phyloP scores from a whole-genome alignment of 2,113 vertebrate species.

The Dinomys branickii region DNA sequence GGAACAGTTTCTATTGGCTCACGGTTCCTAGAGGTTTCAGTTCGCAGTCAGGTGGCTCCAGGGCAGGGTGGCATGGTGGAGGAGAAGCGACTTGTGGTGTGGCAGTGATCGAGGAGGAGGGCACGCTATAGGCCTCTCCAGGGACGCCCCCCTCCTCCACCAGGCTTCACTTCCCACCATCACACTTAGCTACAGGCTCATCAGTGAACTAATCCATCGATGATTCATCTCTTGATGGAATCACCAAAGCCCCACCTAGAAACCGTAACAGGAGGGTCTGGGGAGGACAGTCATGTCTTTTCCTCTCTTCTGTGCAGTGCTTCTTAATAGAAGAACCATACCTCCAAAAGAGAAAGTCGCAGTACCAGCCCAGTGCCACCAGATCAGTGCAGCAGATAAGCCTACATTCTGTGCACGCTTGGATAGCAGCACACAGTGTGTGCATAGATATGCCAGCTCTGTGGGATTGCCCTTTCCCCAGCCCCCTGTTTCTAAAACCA shows the following conservation, averaged over 20 bases:
- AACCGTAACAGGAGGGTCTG: background rate
- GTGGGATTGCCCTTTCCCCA: too few species aligned
- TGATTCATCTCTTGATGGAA: background rate
- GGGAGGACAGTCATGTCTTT: background rate
- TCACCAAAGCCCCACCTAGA: too few species aligned
- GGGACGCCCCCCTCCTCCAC: background rate
- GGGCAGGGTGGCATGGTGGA: background rate
- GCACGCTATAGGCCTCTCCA: background rate
- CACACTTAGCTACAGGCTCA: background rate
- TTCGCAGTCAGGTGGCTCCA: background rate
- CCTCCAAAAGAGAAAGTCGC: background rate
- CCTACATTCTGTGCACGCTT: rapidly evolving
- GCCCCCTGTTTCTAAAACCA: background rate
- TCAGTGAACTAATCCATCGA: background rate
- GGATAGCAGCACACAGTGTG: background rate
- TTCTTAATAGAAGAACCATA: background rate
- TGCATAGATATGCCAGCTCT: too few species aligned
- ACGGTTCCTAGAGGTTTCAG: background rate
- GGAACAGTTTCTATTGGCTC: background rate
- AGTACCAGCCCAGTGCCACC: background rate
- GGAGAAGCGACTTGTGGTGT: background rate
- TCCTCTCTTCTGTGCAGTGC: background rate
- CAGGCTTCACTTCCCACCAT: background rate
- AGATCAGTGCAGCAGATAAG: background rate
- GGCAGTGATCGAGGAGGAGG: background rate